Percentiles rank a stretch among this genome's conserved stretches.
Evolutionary conservation across 2,113 vertebrate species (phyloP).

Genomic region (Alosa alosa): DNA sequence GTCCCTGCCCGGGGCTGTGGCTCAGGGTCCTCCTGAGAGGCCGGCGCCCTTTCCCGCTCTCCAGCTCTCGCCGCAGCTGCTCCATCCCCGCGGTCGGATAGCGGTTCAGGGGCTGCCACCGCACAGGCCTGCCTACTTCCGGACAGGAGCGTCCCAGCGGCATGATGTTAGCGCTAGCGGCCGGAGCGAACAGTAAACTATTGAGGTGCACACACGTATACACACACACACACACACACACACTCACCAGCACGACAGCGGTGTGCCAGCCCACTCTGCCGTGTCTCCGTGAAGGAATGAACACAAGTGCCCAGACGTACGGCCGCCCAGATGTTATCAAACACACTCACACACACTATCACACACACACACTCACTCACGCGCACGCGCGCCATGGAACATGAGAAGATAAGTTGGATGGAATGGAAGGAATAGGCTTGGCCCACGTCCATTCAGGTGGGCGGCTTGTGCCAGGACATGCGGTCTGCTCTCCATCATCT

Average conservation of each 20-base stretch:
- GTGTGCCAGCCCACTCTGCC: too few species aligned
- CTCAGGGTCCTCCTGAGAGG: background rate
- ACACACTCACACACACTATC: background rate
- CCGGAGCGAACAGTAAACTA: too few species aligned
- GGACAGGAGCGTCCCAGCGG: background rate
- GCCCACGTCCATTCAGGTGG: constrained; percentile 15
- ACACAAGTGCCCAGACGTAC: background rate
- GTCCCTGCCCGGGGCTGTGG: background rate
- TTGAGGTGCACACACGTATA: too few species aligned
- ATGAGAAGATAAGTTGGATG: constrained; percentile 32
- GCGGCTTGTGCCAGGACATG: background rate
- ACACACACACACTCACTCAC: constrained; percentile 16
- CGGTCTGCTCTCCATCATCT: background rate
- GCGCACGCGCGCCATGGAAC: background rate
- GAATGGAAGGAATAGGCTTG: background rate
- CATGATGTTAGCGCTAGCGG: background rate
- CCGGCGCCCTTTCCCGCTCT: background rate
- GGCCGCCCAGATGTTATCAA: constrained; percentile 3
- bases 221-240: too few species aligned
- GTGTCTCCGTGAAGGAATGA: constrained; percentile 8
- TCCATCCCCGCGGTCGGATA: constrained; percentile 10
- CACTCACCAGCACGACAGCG: too few species aligned
- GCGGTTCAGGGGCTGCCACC: constrained; percentile 22
- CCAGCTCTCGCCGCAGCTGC: too few species aligned
- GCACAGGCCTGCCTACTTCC: background rate